phyloP scores from a whole-genome alignment of 2,888 invertebrate genomes.

The Amiota mariae region DNA sequence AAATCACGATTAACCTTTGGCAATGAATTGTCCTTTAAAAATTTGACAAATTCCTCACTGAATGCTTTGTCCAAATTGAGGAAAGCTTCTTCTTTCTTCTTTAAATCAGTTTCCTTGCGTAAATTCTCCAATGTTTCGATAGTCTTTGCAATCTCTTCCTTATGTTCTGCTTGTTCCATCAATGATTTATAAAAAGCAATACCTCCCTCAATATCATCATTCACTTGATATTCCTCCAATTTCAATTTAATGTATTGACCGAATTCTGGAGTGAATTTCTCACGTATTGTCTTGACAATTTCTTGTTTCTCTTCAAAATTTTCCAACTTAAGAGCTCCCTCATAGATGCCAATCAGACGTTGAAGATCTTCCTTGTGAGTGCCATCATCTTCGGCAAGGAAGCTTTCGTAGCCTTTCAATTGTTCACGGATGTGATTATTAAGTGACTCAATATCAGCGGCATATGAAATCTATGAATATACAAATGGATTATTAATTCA shows the following conservation, averaged over 20 bases:
- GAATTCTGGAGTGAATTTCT: constrained; percentile 56
- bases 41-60: constrained; percentile 51
- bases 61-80: constrained; percentile 51
- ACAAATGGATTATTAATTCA: constrained; percentile 22
- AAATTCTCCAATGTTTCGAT: constrained; percentile 50
- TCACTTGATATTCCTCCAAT: constrained; percentile 51
- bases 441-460: constrained; percentile 53
- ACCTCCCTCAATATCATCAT: constrained; percentile 52
- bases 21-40: constrained; percentile 52
- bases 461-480: constrained; percentile 46
- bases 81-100: constrained; percentile 52
- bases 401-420: constrained; percentile 52
- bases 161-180: constrained; percentile 38
- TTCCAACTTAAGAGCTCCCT: constrained; percentile 53
- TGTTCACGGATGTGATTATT: constrained; percentile 58
- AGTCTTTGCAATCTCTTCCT: constrained; percentile 52
- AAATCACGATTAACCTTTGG: constrained; percentile 54
- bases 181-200: constrained; percentile 56
- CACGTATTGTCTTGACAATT: constrained; percentile 45
- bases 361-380: constrained; percentile 54
- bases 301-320: constrained; percentile 53
- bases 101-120: constrained; percentile 49
- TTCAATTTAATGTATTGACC: constrained; percentile 52
- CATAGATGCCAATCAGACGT: constrained; percentile 57
- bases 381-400: constrained; percentile 52